Percentiles rank a stretch among this genome's conserved stretches.
Evolutionary conservation across 2,797 vertebrate genomes (phyloP).

Genomic region (Acrossocheilus fasciatus): DNA sequence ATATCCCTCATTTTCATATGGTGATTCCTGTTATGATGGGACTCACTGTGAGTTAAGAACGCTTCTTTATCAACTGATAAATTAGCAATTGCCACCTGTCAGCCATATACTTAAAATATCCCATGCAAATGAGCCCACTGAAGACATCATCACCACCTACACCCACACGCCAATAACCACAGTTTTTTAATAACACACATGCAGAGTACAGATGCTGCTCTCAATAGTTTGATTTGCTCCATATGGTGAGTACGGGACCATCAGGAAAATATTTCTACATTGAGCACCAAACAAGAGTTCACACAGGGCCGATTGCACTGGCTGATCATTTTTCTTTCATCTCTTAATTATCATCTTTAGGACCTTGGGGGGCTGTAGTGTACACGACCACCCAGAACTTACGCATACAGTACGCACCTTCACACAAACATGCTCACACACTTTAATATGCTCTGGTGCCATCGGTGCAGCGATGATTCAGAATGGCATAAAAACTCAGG

Average conservation of each 20-base stretch:
- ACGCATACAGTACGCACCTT: background rate
- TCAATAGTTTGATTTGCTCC: conserved; percentile 7
- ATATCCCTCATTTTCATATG: background rate
- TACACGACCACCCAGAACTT: conserved; percentile 23
- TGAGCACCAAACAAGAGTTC: conserved; percentile 23
- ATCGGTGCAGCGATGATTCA: conserved; percentile 39
- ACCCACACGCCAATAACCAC: background rate
- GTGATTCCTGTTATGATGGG: background rate
- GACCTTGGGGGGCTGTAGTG: conserved; percentile 22
- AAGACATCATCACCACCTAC: background rate
- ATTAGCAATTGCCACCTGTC: background rate
- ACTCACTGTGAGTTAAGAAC: background rate
- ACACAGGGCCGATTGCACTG: conserved; percentile 10
- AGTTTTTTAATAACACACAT: conserved; percentile 15
- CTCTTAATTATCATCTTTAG: conserved; percentile 36
- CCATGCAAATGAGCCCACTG: background rate
- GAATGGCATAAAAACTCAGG: conserved; percentile 14
- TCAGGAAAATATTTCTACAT: background rate
- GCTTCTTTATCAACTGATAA: background rate
- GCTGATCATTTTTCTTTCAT: conserved; percentile 42
- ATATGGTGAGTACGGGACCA: background rate
- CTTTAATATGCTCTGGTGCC: conserved; percentile 27
- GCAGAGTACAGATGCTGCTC: conserved; percentile 13
- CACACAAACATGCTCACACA: conserved; percentile 10
- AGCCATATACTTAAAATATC: conserved; percentile 1